These are phyloP conservation scores for Girardinichthys multiradiatus DNA, from an alignment of 2,113 vertebrate species.

Conservation along the genomic window DNA sequence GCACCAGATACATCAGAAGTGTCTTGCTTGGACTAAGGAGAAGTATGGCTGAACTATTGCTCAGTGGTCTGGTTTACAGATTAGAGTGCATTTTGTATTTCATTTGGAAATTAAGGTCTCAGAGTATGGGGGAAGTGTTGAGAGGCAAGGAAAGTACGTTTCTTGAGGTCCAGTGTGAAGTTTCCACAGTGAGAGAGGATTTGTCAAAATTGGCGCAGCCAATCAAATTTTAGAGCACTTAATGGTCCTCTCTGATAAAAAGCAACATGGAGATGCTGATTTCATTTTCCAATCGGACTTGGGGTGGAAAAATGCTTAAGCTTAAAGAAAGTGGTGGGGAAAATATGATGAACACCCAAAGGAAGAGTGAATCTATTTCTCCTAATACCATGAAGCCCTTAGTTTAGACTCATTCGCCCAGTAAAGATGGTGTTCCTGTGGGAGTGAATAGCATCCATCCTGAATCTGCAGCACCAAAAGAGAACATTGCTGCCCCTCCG, in stretches of 20 bases:
- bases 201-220: not conserved
- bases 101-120: not conserved
- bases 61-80: no score
- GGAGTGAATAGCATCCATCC: not conserved
- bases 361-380: not conserved
- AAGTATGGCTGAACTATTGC: no score
- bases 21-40: no score
- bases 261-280: no score
- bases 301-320: no score
- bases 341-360: not conserved
- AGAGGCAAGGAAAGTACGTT: not conserved
- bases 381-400: not conserved
- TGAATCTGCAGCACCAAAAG: constrained; percentile 19
- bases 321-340: not conserved
- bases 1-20: no score
- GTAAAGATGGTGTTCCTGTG: not conserved
- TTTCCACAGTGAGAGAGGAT: not conserved
- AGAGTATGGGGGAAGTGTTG: not conserved
- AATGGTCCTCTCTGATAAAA: not conserved
- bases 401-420: not conserved
- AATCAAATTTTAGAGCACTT: not conserved
- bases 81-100: no score
- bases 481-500: constrained; percentile 19
- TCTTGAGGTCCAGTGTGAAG: not conserved
- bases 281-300: no score